Conservation (phyloP, 64 coral and sea anemone species). For the Orbicella faveolata region DNA sequence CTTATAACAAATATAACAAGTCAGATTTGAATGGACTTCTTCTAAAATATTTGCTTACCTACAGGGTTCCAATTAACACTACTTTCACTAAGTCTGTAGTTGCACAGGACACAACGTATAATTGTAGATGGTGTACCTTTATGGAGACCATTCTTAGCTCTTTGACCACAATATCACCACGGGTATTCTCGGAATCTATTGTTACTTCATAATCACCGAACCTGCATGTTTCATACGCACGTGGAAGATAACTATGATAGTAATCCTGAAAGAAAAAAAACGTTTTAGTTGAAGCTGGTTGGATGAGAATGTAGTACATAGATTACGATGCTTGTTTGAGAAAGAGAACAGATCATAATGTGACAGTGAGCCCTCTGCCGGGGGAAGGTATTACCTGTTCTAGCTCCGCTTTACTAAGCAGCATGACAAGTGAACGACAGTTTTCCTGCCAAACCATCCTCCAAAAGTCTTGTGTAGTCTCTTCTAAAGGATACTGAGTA, state of each 20-base stretch:
- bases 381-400: constrained; percentile 46
- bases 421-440: constrained; percentile 76
- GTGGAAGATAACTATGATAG: constrained; percentile 75
- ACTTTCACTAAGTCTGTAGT: neutral
- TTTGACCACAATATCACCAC: constrained; percentile 72
- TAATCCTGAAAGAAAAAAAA: constrained; percentile 42
- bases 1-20: constrained; percentile 9
- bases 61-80: neutral
- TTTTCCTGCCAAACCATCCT: constrained; percentile 96
- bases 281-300: neutral
- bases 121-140: neutral
- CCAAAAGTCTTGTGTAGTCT: constrained; percentile 81
- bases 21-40: no score
- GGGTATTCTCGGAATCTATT: constrained; percentile 65
- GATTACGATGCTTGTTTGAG: neutral
- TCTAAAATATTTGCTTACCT: no score
- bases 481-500: constrained; percentile 80
- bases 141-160: constrained; percentile 76
- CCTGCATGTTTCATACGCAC: constrained; percentile 51
- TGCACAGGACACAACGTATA: neutral
- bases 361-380: neutral
- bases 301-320: no score
- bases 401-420: constrained; percentile 66
- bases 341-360: no score
- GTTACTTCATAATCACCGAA: constrained; percentile 91